These are phyloP conservation scores for Hirtodrosophila trivittata DNA, from an alignment of 2,888 invertebrate species.

Conservation along the genomic window DNA sequence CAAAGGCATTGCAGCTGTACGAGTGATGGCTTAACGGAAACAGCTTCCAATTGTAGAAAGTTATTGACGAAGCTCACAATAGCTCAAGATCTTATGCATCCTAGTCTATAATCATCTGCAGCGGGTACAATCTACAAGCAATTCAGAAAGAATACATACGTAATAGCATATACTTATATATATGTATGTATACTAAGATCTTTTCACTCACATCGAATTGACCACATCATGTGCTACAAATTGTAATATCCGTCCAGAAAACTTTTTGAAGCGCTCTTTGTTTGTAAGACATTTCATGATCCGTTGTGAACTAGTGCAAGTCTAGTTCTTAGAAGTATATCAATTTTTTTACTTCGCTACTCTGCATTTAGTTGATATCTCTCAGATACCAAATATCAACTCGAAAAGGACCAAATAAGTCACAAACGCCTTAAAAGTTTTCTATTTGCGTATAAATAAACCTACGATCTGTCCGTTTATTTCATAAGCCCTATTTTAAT, in stretches of 20 bases:
- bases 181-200: constrained; percentile 1
- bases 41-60: too few relatives aligned
- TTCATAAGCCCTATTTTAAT: background rate
- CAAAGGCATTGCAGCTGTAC: constrained; percentile 44
- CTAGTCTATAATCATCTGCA: background rate
- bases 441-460: constrained; percentile 10
- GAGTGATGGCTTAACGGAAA: too few relatives aligned
- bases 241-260: constrained; percentile 77
- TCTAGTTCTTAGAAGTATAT: constrained; percentile 10
- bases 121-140: background rate
- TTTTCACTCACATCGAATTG: constrained; percentile 42
- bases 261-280: constrained; percentile 72
- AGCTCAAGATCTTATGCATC: too few relatives aligned
- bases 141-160: background rate
- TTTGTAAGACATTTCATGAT: constrained; percentile 32
- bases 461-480: background rate
- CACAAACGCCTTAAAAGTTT: constrained; percentile 36
- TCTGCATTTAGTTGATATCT: constrained; percentile 18
- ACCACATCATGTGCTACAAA: constrained; percentile 68
- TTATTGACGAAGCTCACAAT: constrained; percentile 5
- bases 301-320: constrained; percentile 4
- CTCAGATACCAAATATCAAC: constrained; percentile 24
- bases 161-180: background rate
- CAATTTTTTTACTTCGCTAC: constrained; percentile 8
- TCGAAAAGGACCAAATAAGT: constrained; percentile 50